phyloP scores from a whole-genome alignment of 2,888 invertebrate genomes.

The Cantharis flavilabris region DNA sequence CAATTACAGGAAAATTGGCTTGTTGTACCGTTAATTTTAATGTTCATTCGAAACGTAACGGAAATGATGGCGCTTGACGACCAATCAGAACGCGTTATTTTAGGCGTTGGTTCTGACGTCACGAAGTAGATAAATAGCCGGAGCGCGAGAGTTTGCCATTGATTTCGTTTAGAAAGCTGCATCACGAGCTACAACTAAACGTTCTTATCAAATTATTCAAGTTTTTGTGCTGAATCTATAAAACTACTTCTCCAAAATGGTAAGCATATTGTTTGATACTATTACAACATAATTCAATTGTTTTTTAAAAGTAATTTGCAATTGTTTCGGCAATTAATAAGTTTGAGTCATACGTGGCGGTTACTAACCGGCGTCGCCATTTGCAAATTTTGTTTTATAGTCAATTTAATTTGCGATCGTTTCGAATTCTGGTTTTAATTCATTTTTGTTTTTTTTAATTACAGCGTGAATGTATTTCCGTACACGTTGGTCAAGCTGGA shows the following conservation, averaged over 20 bases:
- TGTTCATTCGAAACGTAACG: conserved; percentile 6
- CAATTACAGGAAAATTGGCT: neutral
- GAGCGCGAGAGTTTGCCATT: conserved; percentile 27
- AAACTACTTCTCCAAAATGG: conserved; percentile 44
- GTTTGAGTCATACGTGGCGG: neutral
- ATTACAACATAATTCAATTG: conserved; percentile 1
- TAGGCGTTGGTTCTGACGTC: conserved; percentile 60
- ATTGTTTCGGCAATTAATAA: neutral
- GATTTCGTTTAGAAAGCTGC: conserved; percentile 72
- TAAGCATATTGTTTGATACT: conserved; percentile 34
- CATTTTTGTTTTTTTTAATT: conserved; percentile 37
- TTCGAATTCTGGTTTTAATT: neutral
- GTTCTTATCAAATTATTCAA: conserved; percentile 34
- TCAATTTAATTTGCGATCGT: neutral
- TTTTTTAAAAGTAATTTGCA: neutral
- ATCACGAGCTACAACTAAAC: conserved; percentile 66
- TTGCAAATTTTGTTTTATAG: neutral
- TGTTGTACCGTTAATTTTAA: neutral
- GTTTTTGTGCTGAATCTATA: conserved; percentile 33
- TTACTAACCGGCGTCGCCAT: neutral
- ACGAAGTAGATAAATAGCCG: conserved; percentile 62
- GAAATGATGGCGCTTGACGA: conserved; percentile 16
- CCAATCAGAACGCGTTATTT: conserved; percentile 57
- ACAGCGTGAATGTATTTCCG: conserved; percentile 79
- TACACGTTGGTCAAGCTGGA: conserved; percentile 82